Base-by-base conservation (phyloP, 2,113 vertebrate genomes). In the Narcine bancroftii region DNA sequence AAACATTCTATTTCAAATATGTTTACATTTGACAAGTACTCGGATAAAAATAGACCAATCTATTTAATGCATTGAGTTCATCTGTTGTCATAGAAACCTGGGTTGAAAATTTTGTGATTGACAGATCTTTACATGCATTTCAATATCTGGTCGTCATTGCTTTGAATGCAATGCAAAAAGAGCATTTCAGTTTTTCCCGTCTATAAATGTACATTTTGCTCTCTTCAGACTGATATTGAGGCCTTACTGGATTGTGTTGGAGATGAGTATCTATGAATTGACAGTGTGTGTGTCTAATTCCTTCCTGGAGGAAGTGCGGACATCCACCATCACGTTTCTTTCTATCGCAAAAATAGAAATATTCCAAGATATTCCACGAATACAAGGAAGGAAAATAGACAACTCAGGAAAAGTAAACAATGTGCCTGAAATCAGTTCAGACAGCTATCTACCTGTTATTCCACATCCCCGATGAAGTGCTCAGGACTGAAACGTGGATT, bases 41-140 rank as follows among this genome's bases (percentile, higher is more conserved):
- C 81, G 36, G 81, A 63, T 60, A 60, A 36, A 60, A 87, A 83
- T 83, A 60, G 81, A 87, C 81, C 26, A 33, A 81, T 50, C 77
- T 87, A 87, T 87, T 87, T 87, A 63, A 87, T 87, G 36, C 53
- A 50, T 81, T 87, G 81, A 33, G 53, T 36, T 36, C 60, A 36
- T 36, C 81, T 87, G 81, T 87, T 87, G 81, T 56, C n/a, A 87
- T 63, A 63, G 81, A 60, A 63, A 87, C 81, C 50, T 19, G 81
- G 81, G 56, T 87, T 87, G 81, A 56, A 87, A 87, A 36, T 50
- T 87, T 87, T 21, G n/a, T 60, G 81, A 87, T 87, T 60, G 81
- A 87, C 56, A 87, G 60, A 60, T 87, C 56, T 60, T 87, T 87
- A n/a, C 81, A 87, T 21, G 33, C 45, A 33, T 81, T 53, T 81